These are phyloP conservation scores for Oostethus manadensis DNA, from an alignment of 2,113 vertebrate species.

Conservation along the genomic window DNA sequence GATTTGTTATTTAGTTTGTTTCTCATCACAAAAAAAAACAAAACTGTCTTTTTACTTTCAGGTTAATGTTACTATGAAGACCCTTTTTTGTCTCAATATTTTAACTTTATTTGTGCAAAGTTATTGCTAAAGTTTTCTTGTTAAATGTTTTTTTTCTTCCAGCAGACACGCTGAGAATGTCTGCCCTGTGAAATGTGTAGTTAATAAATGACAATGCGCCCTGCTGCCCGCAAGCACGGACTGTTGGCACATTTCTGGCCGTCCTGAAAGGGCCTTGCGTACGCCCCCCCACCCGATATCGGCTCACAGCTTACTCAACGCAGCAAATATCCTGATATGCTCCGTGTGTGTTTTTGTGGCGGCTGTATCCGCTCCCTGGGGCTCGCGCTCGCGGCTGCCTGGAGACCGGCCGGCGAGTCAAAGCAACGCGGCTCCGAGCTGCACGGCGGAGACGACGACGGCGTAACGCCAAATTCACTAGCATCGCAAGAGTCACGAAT, in stretches of 20 bases:
- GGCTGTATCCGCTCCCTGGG: conserved; percentile 12
- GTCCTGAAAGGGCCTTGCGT: conserved; percentile 5
- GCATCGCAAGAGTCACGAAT: not conserved
- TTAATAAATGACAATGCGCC: not conserved
- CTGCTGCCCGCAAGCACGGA: not conserved
- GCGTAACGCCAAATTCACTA: not conserved
- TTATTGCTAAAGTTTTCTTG: too few relatives aligned
- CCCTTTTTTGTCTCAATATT: too few relatives aligned
- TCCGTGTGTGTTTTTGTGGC: conserved; percentile 7
- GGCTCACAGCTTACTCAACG: conserved; percentile 33
- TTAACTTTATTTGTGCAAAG: too few relatives aligned
- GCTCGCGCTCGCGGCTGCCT: conserved; percentile 27
- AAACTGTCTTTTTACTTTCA: too few relatives aligned
- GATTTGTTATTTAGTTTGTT: too few relatives aligned
- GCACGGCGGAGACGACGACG: not conserved
- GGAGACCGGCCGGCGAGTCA: not conserved
- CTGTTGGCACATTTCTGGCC: conserved; percentile 10
- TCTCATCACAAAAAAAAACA: too few relatives aligned
- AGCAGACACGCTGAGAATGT: not conserved
- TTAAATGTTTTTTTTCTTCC: too few relatives aligned
- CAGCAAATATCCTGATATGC: conserved; percentile 13
- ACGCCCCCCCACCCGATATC: conserved; percentile 21
- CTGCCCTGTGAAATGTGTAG: not conserved
- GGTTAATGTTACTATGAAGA: too few relatives aligned
- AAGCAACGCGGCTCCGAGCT: conserved; percentile 11